Base-by-base conservation (phyloP, 1,140 invertebrate species). In the Pseudomyrmex flavicornis region DNA sequence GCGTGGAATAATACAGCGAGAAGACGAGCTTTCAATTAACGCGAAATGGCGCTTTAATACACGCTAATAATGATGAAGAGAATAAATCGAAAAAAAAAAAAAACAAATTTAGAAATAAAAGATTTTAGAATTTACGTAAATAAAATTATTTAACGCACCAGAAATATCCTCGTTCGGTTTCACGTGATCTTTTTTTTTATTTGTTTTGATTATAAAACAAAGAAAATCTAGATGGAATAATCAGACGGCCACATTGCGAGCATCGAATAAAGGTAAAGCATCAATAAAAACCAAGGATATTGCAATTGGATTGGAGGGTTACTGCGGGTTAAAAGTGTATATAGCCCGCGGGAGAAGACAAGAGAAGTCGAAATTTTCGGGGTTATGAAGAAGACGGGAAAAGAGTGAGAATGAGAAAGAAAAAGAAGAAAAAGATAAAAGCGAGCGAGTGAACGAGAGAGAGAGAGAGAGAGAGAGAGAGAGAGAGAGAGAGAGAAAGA, bases 251-350 rank as follows among this genome's bases (percentile, higher is more conserved):
- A 35, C 35, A 7, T 7, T 35, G 4, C 35, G 35, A 35, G 35
- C 35, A 35, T 35, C 5, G 35, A 72, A 46, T 65, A 75, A 79
- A 85, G 89, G 87, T 89, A 89, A 35, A 90, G 83, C 91, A 85
- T 89, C 76, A 86, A 83, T 85, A 76, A 90, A 63, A 82, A 86
- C 35, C 35, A n/a, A 82, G 72, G 80, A 85, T 70, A 75, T 76
- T 58, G 35, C 68, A 83, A 68, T 66, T 84, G 85, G 69, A 74
- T 87, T 65, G 35, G 82, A 48, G 74, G 82, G 82, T 82, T 70
- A 68, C 17, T 48, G 75, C 20, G 58, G 17, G 35, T 35, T 73
- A 68, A 73, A 83, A 86, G 46, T 50, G 61, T 52, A 46, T 65
- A n/a, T 44, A 13, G 68, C 13, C 44, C 35, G 35, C 35, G 69